Evolutionary conservation across 2,113 vertebrate species (phyloP), one percentile per base, ranked within the genome.

Genomic region (Serilophus lunatus): DNA sequence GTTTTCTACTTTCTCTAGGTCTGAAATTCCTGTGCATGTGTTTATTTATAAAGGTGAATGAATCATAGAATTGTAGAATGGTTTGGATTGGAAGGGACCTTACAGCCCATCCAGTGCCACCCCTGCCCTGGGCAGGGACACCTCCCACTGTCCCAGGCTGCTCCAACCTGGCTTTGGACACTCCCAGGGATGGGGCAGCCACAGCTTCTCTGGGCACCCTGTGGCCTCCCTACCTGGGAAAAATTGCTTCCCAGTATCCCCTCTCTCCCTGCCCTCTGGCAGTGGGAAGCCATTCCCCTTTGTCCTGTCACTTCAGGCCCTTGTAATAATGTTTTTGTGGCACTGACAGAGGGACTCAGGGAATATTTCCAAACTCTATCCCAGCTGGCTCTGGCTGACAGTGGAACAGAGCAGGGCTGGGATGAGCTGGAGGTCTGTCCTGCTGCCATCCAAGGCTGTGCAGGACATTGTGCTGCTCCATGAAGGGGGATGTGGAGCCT

Each of bases 181-280:
- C 45, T 82, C 0, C 38, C 86, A 82, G 69, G 45, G 38, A 33
- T 74, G 78, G 61, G n/a, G 53, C 69, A 75, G 36, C 44, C 59
- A 1, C 68, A 44, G 60, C 69, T 60, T 2, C 77, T 66, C 68
- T 81, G 77, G 50, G 50, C 35, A 50, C 2, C 29, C 50, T 65
- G 33, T 57, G 49, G 12, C 26, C 38, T 45, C 0, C 3, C 6
- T 15, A 11, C 26, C 28, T 60, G 45, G 28, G 13, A 38, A 0
- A 0, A 53, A 53, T 75, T 75, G 11, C 60, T 15, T 3, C 29
- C 53, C 1, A 3, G 0, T 10, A 18, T 40, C 61, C n/a, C 69
- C 74, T 4, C 28, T 0, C 4, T 0, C 18, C 38, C 59, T 72
- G 22, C 3, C 9, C 11, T 33, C 7, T 74, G 53, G 2, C 69